A percentile compares a stretch with the other conserved stretches of the same genome.
Conservation (phyloP, 2,888 invertebrate genomes). For the Deilephila elpenor region DNA sequence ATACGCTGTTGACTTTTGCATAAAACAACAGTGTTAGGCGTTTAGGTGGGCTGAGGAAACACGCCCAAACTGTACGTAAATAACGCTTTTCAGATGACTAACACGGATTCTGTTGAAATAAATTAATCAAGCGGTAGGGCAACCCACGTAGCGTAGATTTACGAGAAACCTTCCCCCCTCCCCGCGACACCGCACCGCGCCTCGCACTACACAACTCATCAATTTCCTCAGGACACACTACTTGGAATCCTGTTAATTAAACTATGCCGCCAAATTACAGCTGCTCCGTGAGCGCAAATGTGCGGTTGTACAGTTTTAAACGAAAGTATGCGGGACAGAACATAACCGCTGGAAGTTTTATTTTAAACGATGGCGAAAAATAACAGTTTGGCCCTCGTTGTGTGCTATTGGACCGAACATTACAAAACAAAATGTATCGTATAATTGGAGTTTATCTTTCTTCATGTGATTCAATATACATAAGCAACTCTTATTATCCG, state of each 20-base stretch:
- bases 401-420: not conserved
- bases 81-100: constrained; percentile 67
- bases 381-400: not conserved
- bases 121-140: constrained; percentile 73
- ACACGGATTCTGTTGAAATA: constrained; percentile 68
- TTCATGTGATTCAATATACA: too few species aligned
- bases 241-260: constrained; percentile 79
- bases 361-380: not conserved
- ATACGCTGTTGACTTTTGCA: constrained; percentile 29
- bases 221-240: constrained; percentile 75
- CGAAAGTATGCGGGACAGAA: constrained; percentile 42
- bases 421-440: not conserved
- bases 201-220: constrained; percentile 74
- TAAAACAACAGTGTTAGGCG: constrained; percentile 10
- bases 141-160: constrained; percentile 72
- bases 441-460: too few species aligned
- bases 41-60: not conserved
- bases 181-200: constrained; percentile 33
- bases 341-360: not conserved
- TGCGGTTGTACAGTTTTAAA: constrained; percentile 42
- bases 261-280: constrained; percentile 76
- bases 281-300: constrained; percentile 48
- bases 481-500: too few species aligned
- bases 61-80: constrained; percentile 37
- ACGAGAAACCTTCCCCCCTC: constrained; percentile 59